A percentile compares a stretch with the other conserved stretches of the same genome.
These are phyloP conservation scores for Drosophila fulvimacula DNA, from an alignment of 2,888 invertebrate genomes.

Conservation along the genomic window DNA sequence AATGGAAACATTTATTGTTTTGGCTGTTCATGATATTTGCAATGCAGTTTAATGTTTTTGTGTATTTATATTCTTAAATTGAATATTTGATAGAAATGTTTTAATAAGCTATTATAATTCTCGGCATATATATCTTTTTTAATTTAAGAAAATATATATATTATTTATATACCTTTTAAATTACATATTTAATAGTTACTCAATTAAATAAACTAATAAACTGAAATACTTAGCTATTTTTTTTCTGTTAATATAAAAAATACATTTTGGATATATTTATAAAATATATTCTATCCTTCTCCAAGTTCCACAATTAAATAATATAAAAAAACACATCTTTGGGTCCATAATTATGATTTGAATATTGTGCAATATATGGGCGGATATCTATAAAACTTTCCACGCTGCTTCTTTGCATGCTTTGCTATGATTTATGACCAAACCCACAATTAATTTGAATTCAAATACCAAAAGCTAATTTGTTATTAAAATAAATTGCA, in stretches of 20 bases:
- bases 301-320: no score
- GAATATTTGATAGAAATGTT: no score
- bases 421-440: not conserved
- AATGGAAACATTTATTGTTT: not conserved
- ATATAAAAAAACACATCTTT: no score
- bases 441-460: not conserved
- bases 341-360: no score
- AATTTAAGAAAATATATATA: not conserved
- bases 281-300: no score
- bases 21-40: no score
- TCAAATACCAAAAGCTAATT: not conserved
- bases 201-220: no score
- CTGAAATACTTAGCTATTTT: no score
- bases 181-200: no score
- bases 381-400: not conserved
- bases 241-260: no score
- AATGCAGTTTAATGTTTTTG: not conserved
- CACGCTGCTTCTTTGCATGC: not conserved
- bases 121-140: not conserved
- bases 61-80: not conserved
- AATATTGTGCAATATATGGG: no score
- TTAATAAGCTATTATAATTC: not conserved
- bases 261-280: no score
- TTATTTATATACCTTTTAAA: not conserved
- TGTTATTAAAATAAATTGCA: constrained; percentile 2